phyloP scores from a whole-genome alignment of 2,113 vertebrate genomes.

The Campylomormyrus tamandua region DNA sequence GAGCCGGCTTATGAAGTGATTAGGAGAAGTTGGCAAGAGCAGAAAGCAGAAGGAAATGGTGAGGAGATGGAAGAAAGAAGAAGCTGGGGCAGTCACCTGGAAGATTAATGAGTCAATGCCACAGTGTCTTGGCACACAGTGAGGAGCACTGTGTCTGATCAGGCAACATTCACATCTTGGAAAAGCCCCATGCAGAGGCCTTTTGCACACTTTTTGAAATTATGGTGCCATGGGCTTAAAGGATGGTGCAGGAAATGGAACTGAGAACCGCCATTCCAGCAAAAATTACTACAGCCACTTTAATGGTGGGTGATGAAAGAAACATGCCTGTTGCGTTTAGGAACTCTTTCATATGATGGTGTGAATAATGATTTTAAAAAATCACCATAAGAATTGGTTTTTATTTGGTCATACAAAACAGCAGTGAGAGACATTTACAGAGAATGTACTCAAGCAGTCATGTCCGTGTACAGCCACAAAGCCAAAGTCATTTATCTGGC shows the following conservation, averaged over 20 bases:
- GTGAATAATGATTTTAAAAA: background rate
- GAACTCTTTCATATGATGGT: background rate
- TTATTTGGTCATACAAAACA: background rate
- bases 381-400: background rate
- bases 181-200: background rate
- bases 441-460: background rate
- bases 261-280: background rate
- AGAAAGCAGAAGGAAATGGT: background rate
- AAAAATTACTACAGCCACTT: background rate
- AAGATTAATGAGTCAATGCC: background rate
- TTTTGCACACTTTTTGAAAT: background rate
- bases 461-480: background rate
- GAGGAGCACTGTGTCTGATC: background rate
- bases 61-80: background rate
- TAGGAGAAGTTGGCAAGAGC: background rate
- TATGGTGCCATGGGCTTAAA: background rate
- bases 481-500: background rate
- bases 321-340: background rate
- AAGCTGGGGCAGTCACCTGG: background rate
- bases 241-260: background rate
- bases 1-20: background rate
- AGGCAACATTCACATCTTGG: background rate
- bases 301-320: background rate
- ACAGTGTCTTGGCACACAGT: background rate
- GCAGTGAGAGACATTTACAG: background rate